These are phyloP conservation scores for Ennomos quercinarius DNA, from an alignment of 2,888 invertebrate species.

Conservation along the genomic window DNA sequence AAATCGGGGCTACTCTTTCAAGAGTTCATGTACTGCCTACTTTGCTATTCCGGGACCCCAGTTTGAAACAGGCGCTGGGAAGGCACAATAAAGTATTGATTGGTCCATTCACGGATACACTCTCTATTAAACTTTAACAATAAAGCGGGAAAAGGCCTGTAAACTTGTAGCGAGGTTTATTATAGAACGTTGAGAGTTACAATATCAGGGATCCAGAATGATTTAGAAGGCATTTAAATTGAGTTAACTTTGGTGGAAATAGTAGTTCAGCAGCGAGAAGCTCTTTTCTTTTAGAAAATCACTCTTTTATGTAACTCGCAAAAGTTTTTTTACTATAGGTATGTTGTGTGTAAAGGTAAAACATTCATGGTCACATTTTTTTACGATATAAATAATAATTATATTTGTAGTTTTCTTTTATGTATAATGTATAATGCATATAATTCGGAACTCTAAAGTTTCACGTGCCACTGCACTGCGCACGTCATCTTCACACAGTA, in stretches of 20 bases:
- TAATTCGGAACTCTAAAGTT: no score
- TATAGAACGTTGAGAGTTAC: constrained; percentile 34
- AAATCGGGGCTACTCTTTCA: background rate
- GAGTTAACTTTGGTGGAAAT: background rate
- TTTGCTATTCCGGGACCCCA: constrained; percentile 23
- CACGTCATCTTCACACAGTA: no score
- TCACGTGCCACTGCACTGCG: no score
- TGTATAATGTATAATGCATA: no score
- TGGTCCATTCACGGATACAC: constrained; percentile 65
- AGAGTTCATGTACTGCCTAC: constrained; percentile 28
- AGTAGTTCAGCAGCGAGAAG: no score
- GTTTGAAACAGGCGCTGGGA: constrained; percentile 49
- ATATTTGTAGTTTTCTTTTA: no score
- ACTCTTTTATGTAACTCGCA: no score
- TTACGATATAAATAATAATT: no score
- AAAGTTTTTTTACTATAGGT: no score
- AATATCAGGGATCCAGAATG: constrained; percentile 28
- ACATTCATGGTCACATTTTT: no score
- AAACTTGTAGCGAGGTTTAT: constrained; percentile 48
- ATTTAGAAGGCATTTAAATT: constrained; percentile 9
- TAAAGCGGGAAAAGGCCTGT: constrained; percentile 59
- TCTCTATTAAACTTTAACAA: constrained; percentile 75
- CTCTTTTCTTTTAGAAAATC: no score
- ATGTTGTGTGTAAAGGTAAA: no score
- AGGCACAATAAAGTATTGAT: constrained; percentile 72